Evolutionary conservation across 1,140 invertebrate species (phyloP), one percentile per base, ranked within the genome.

Genomic region (Temnothorax nylanderi): DNA sequence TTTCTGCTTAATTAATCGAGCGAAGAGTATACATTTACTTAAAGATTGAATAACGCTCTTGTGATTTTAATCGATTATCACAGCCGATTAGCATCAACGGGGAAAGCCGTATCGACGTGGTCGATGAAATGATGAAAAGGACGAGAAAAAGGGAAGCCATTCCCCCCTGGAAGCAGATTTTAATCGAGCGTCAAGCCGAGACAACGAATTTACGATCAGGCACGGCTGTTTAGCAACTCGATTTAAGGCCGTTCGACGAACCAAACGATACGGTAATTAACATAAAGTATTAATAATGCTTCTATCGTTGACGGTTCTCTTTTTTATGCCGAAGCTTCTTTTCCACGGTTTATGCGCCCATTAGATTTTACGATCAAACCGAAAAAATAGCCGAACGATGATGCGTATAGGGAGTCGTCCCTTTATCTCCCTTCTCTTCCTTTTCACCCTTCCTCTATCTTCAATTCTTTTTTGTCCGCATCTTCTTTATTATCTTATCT

Each of bases 241-340:
- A 93, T 94, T 95, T 93, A 94, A 94, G 87, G 87, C 90, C 92
- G 91, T 93, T 93, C 90, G 92, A 92, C 88, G 89, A 92, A 92
- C 91, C 87, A 92, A 94, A 93, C 92, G 90, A 89, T 93, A 90
- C 88, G 91, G 91, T 93, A 94, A 94, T 95, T 95, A 95, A 94
- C 95, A 95, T 95, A 95, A 95, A 95, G 94, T 94, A 93, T 93
- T 94, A 95, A 94, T 94, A 95, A 94, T 91, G 91, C 91, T 92
- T 90, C 90, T 89, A 88, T 88, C 92, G 91, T 90, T 88, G 91
- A 92, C 91, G 93, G 75, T 92, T 92, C 87, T 91, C 81, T 93
- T 93, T 94, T 94, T 92, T 91, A 93, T 93, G 92, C 88, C 91
- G 86, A 91, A 93, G 90, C 88, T 90, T 89, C 92, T 94, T 94